Evolutionary conservation across 2,797 vertebrate species (phyloP).

Genomic region (Acrossocheilus fasciatus): DNA sequence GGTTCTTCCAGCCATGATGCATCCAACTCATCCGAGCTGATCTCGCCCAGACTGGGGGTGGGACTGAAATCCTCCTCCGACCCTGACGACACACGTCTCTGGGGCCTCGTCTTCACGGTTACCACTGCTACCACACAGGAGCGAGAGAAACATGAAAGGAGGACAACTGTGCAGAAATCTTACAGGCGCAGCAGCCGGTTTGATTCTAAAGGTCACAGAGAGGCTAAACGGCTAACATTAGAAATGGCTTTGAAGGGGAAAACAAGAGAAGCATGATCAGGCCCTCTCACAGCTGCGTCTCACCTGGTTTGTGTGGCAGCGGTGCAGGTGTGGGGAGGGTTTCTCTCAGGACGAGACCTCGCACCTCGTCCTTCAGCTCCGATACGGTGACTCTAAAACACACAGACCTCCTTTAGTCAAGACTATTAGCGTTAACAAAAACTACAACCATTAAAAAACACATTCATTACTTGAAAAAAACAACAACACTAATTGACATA

Average conservation of each 20-base stretch:
- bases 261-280: background rate
- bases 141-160: constrained; percentile 16
- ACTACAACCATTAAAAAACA: background rate
- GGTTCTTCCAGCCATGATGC: constrained; percentile 74
- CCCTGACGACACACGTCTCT: constrained; percentile 52
- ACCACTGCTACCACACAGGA: constrained; percentile 16
- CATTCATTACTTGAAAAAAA: background rate
- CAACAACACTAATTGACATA: no score
- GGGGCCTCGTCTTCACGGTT: constrained; percentile 38
- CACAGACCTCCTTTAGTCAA: background rate
- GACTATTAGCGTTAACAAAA: background rate
- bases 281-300: constrained; percentile 9
- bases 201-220: background rate
- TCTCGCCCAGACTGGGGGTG: constrained; percentile 79
- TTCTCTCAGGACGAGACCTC: constrained; percentile 69
- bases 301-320: constrained; percentile 66
- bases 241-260: background rate
- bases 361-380: constrained; percentile 80
- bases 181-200: background rate
- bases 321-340: constrained; percentile 57
- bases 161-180: background rate
- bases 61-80: constrained; percentile 78
- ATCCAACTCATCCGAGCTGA: constrained; percentile 83
- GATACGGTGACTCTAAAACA: constrained; percentile 71
- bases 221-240: background rate